These are phyloP conservation scores for Cyclargus thomasi DNA, from an alignment of 1,140 invertebrate genomes.

Conservation along the genomic window DNA sequence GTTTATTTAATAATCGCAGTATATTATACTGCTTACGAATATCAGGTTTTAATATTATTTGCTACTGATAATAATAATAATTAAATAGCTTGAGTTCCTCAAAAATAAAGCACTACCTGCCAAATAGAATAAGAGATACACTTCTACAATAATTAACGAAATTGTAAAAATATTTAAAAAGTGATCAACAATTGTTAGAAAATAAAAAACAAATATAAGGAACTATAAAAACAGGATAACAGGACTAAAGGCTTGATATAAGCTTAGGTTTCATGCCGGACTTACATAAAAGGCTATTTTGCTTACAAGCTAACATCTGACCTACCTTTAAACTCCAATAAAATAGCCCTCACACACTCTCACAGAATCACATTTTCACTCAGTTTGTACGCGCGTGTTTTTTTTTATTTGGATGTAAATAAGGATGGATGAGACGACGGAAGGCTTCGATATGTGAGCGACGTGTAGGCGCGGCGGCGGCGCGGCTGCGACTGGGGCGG, in stretches of 20 bases:
- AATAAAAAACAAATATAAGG: background rate
- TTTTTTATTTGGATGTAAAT: background rate
- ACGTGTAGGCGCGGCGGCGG: slow-evolving; percentile 41
- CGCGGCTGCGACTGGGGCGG: slow-evolving; percentile 44
- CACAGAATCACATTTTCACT: slow-evolving; percentile 33
- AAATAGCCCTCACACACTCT: slow-evolving; percentile 30
- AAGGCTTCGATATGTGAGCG: slow-evolving; percentile 39
- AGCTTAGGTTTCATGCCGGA: background rate
- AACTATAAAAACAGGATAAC: background rate
- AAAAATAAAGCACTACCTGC: too few species aligned
- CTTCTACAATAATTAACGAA: background rate
- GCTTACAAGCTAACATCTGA: slow-evolving; percentile 23
- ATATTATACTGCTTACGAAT: too few species aligned
- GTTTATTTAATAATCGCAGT: too few species aligned
- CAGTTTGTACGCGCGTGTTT: background rate
- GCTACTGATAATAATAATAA: too few species aligned
- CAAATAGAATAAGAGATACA: too few species aligned
- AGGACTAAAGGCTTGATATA: slow-evolving; percentile 9
- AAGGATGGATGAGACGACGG: slow-evolving; percentile 39
- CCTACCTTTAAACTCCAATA: slow-evolving; percentile 28
- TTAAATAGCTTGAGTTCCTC: too few species aligned
- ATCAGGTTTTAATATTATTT: too few species aligned
- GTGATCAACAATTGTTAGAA: background rate
- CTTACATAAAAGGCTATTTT: slow-evolving; percentile 2
- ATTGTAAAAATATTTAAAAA: background rate